Evolutionary conservation across 2,113 vertebrate genomes (phyloP).

Genomic region (Phodopus roborovskii): DNA sequence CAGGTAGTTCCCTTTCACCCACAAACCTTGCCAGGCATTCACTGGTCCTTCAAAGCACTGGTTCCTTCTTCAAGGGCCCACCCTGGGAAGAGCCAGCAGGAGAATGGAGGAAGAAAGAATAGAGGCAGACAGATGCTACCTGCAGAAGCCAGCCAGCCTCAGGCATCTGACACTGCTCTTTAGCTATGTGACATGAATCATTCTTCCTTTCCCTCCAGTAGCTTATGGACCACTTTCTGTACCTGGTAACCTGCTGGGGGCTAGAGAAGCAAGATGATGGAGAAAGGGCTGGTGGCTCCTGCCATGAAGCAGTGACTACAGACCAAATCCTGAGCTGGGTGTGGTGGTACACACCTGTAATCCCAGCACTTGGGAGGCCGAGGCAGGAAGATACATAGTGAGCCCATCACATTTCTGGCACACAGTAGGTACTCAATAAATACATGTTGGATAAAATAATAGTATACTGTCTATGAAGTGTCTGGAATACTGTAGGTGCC

Average conservation of each 20-base stretch:
- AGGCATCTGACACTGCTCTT: background rate
- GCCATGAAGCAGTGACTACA: background rate
- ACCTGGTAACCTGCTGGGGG: background rate
- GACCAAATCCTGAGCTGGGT: background rate
- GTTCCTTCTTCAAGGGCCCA: background rate
- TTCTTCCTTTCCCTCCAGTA: background rate
- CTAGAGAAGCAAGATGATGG: background rate
- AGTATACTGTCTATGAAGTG: background rate
- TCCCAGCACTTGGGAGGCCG: background rate
- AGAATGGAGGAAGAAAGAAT: background rate
- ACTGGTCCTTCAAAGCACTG: too few relatives aligned
- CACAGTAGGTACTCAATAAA: conserved; percentile 7
- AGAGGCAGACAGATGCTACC: background rate
- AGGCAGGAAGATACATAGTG: background rate
- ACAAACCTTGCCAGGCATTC: background rate
- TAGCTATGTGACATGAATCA: background rate
- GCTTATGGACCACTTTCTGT: background rate
- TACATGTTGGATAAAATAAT: background rate
- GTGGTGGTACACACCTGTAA: background rate
- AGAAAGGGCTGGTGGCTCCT: background rate
- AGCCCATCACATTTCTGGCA: background rate
- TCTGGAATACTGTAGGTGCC: conserved; percentile 2
- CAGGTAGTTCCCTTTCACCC: background rate
- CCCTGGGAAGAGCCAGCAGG: background rate
- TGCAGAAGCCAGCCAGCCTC: background rate